These are phyloP conservation scores for Melitaea cinxia DNA, from an alignment of 1,140 invertebrate species.

Conservation along the genomic window DNA sequence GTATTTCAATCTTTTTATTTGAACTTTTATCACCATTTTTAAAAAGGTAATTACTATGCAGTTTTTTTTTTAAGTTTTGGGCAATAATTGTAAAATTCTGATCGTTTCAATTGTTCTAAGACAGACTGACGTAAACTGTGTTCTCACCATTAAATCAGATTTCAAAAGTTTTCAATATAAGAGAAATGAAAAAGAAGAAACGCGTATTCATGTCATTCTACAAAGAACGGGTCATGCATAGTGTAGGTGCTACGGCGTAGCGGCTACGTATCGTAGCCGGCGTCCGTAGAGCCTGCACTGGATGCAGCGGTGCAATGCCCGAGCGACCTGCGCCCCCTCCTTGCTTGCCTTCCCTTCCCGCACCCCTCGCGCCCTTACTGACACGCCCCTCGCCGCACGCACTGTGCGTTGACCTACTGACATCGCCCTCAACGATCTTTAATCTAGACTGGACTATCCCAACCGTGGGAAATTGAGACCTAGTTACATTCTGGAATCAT, in stretches of 20 bases:
- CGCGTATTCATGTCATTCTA: conserved; percentile 28
- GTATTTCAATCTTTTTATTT: too few species aligned
- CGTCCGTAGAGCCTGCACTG: conserved; percentile 62
- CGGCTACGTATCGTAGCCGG: conserved; percentile 59
- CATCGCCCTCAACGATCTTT: conserved; percentile 74
- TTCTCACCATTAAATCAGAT: conserved; percentile 30
- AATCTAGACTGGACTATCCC: conserved; percentile 62
- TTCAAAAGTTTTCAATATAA: conserved; percentile 20
- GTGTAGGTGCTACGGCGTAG: conserved; percentile 51
- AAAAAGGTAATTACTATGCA: neutral
- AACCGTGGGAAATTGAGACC: conserved; percentile 38
- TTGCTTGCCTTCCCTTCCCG: conserved; percentile 29
- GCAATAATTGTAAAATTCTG: neutral
- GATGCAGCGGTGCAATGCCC: conserved; percentile 71
- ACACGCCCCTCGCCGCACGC: conserved; percentile 65
- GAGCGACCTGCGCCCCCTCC: conserved; percentile 49
- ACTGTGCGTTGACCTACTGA: conserved; percentile 79
- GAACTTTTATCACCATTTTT: too few species aligned
- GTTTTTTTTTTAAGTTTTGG: neutral
- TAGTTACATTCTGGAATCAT: conserved; percentile 23
- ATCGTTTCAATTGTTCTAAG: neutral
- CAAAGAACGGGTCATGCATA: conserved; percentile 36
- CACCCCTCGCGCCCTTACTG: conserved; percentile 38
- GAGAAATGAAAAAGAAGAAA: conserved; percentile 9
- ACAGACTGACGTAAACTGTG: neutral